Base-by-base conservation (phyloP, 2,797 vertebrate species). In the Chrysocyon brachyurus region DNA sequence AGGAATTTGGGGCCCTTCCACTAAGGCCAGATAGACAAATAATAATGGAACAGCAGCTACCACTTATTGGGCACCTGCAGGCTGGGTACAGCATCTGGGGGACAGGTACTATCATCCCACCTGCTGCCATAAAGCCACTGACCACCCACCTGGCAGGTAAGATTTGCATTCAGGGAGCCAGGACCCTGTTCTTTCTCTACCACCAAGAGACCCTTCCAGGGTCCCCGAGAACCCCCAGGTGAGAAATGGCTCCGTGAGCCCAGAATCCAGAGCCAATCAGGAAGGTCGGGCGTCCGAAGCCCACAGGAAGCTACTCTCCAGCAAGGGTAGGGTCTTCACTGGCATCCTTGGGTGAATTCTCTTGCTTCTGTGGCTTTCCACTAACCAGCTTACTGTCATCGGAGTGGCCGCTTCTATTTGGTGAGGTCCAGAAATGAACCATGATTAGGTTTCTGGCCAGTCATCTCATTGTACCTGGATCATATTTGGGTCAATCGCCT, bases 381-480 rank as follows among this genome's bases (percentile, higher is more conserved):
- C 61, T 88, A 90, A 90, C 95, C 85, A 86, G 85, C 63, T 91
- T 22, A 57, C 88, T 95, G 79, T 92, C 95, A 88, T 72, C 31
- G 15, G 79, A 36, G 46, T 11, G 49, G 54, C 21, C 1, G 16
- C 78, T 78, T 68, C 49, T 59, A 81, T 95, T 95, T 94, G 91
- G 90, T 91, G 95, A 90, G 31, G 64, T n/a, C 90, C 68, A 22
- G 12, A 28, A 52, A 81, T 17, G 15, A 64, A 10, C 90, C 11
- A 1, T 78, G 81, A 96, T 93, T 95, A 92, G 87, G 92, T 90
- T 96, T 95, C 92, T 46, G 49, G 64, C 77, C 61, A 0, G 63
- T 94, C 82, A 59, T 70, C 46, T 61, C 92, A 73, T 96, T 87
- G 86, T 88, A 86, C 73, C 83, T 97, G 83, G 54, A 96, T 96